Evolutionary conservation across 1,140 invertebrate species (phyloP), one percentile per base, ranked within the genome.

Genomic region (Lepidurus packardi): DNA sequence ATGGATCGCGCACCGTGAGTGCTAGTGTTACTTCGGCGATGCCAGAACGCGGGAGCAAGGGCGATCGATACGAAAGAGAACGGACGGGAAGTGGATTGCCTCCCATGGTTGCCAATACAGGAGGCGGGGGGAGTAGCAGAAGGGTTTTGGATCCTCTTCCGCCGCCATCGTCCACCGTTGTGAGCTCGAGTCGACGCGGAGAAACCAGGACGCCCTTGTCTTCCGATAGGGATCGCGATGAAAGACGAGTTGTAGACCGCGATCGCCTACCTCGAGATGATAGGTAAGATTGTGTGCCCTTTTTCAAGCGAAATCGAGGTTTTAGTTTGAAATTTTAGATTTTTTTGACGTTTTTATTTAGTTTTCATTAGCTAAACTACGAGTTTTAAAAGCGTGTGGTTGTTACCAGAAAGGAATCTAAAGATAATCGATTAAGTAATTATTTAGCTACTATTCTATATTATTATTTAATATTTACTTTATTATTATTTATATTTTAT

Each of bases 241-340:
- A 73, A 7, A 74, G 78, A 53, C 78, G 78, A 5, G 78, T 75
- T 2, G 44, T 74, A 25, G 74, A 75, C 16, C 43, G 43, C 75
- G 43, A 34, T 7, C 75, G 75, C 24, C 75, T 25, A 9, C 75
- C 53, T 21, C 8, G 53, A 65, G 53, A 65, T 65, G 53, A 65
- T 16, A 65, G 53, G 53, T 65, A 65, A 34, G 34, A 34, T 34
- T 34, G 34, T 34, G 34, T 34, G 34, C 34, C 1, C 34, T 34
- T 34, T 34, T 34, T 2, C 34, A 4, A 34, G 34, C 3, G 34
- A 34, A 34, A 34, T 34, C 34, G 34, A 4, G 34, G 34, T 34
- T 34, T 34, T 34, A 34, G 34, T 34, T 34, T 4, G 34, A 34
- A 34, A 34, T 3, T 34, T 34, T 0, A 4, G 34, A 65, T 65